phyloP scores from a whole-genome alignment of 2,888 invertebrate genomes.

The Pterostichus niger region DNA sequence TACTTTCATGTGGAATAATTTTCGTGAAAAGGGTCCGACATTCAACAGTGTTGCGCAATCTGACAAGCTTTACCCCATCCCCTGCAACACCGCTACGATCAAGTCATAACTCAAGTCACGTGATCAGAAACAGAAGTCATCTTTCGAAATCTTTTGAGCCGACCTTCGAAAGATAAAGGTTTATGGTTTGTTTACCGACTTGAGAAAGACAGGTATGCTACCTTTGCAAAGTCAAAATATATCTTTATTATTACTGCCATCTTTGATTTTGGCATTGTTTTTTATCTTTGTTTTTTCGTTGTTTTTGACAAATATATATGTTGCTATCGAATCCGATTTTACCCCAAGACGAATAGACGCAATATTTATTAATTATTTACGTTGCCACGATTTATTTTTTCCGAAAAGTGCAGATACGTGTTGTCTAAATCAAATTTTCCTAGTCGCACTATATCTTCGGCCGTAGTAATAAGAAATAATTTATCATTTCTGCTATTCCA shows the following conservation, averaged over 20 bases:
- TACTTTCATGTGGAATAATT: constrained; percentile 59
- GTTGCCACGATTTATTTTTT: not conserved
- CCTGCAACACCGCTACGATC: constrained; percentile 25
- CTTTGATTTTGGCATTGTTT: constrained; percentile 34
- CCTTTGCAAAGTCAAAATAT: constrained; percentile 22
- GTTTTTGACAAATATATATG: constrained; percentile 18
- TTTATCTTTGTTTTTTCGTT: not conserved
- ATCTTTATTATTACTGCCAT: constrained; percentile 46
- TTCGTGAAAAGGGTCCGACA: constrained; percentile 54
- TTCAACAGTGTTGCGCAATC: constrained; percentile 49
- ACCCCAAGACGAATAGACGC: not conserved
- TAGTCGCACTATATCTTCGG: no score
- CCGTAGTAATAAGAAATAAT: no score
- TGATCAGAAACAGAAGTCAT: constrained; percentile 55
- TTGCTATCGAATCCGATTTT: not conserved
- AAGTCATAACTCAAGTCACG: constrained; percentile 50
- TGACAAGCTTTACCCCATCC: constrained; percentile 1
- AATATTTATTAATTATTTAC: constrained; percentile 32
- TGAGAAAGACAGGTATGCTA: constrained; percentile 12
- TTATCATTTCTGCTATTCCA: no score
- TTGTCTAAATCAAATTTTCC: no score
- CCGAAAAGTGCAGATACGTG: no score
- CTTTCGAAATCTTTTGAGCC: constrained; percentile 53
- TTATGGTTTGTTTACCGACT: constrained; percentile 52
- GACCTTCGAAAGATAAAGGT: constrained; percentile 43